phyloP scores from a whole-genome alignment of 2,888 invertebrate species.

The Amiota communis region DNA sequence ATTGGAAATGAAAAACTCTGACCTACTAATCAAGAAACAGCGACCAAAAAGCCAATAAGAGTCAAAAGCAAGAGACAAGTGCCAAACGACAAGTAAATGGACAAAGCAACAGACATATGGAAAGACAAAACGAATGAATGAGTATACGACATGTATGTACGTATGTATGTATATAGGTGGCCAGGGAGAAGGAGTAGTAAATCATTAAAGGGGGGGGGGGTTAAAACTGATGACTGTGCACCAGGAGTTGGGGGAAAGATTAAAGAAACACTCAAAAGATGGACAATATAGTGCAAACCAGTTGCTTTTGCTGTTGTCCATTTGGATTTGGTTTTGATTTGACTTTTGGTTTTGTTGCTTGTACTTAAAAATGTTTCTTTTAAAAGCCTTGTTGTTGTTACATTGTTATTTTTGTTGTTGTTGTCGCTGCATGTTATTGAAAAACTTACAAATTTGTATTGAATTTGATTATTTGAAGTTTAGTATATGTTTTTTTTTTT shows the following conservation, averaged over 20 bases:
- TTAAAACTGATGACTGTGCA: constrained; percentile 29
- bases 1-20: constrained; percentile 67
- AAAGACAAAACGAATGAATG: not conserved
- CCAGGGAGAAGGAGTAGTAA: too few relatives aligned
- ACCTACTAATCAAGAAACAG: constrained; percentile 63
- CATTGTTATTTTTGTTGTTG: constrained; percentile 19
- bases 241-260: constrained; percentile 49
- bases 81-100: constrained; percentile 45
- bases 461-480: constrained; percentile 59
- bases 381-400: constrained; percentile 13
- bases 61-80: constrained; percentile 44
- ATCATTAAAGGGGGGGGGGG: too few relatives aligned
- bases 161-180: constrained; percentile 42
- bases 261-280: constrained; percentile 54
- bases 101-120: constrained; percentile 21
- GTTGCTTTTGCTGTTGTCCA: constrained; percentile 41
- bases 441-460: constrained; percentile 60
- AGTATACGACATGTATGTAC: constrained; percentile 32
- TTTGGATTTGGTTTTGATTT: constrained; percentile 12
- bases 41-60: constrained; percentile 48
- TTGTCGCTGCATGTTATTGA: constrained; percentile 19
- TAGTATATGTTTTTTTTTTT: constrained; percentile 26
- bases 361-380: not conserved
- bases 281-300: constrained; percentile 66
- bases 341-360: not conserved